Percentiles rank a stretch among this genome's conserved stretches.
phyloP scores from a whole-genome alignment of 2,888 invertebrate species.

The Ptychoptera contaminata region DNA sequence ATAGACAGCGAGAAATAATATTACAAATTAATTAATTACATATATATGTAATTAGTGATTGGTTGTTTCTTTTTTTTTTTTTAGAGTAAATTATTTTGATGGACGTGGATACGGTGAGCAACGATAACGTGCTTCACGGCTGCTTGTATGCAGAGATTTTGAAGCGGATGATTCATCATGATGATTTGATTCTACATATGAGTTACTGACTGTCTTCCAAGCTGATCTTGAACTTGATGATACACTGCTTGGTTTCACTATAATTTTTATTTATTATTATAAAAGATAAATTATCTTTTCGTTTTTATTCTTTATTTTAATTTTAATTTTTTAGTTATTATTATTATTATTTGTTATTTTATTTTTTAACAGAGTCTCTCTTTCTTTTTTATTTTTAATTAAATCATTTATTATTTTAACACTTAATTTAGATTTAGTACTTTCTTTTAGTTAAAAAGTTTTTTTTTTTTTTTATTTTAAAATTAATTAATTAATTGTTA shows the following conservation, averaged over 20 bases:
- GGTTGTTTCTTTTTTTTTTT: constrained; percentile 1
- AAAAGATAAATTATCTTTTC: constrained; percentile 5
- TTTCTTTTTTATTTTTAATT: constrained; percentile 3
- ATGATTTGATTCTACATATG: constrained; percentile 11
- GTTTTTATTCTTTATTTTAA: constrained; percentile 6
- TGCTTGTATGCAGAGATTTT: constrained; percentile 9
- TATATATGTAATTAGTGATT: background rate
- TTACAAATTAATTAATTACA: no score
- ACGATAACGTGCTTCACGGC: constrained; percentile 35
- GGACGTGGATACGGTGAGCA: constrained; percentile 41
- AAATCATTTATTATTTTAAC: constrained; percentile 1
- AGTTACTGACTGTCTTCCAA: constrained; percentile 11
- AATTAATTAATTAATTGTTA: background rate
- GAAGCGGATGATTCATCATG: constrained; percentile 10
- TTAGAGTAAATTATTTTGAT: constrained; percentile 1
- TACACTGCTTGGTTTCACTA: constrained; percentile 11
- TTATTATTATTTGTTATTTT: background rate
- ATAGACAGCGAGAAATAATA: no score
- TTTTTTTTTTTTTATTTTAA: no score
- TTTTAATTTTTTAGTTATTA: background rate
- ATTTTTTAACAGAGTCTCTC: constrained; percentile 2
- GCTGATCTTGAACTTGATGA: constrained; percentile 8
- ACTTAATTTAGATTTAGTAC: background rate
- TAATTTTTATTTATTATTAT: constrained; percentile 6
- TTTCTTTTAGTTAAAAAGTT: background rate